phyloP scores from a whole-genome alignment of 2,113 vertebrate species.

The Callopanchax toddi region DNA sequence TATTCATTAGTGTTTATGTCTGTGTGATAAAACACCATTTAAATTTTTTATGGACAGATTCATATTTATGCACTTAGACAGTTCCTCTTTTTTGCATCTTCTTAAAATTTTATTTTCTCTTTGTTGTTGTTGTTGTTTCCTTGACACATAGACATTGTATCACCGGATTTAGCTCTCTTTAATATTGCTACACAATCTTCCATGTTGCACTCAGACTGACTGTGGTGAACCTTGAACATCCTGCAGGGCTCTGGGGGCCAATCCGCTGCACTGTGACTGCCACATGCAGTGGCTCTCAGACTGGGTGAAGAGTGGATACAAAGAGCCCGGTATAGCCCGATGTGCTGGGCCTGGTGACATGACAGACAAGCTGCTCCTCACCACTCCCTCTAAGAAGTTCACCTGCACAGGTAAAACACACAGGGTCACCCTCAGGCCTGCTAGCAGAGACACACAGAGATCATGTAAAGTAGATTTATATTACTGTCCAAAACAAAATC shows the following conservation, averaged over 20 bases:
- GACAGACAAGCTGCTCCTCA: conserved; percentile 96
- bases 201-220: not conserved
- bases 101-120: too few relatives aligned
- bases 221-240: conserved; percentile 20
- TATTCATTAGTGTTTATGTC: too few relatives aligned
- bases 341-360: conserved; percentile 95
- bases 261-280: conserved; percentile 97
- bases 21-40: too few relatives aligned
- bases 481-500: too few relatives aligned
- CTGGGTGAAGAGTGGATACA: conserved; percentile 98
- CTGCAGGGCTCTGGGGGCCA: conserved; percentile 93
- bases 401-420: conserved; percentile 89
- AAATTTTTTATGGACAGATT: too few relatives aligned
- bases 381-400: conserved; percentile 97
- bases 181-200: too few relatives aligned
- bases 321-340: conserved; percentile 96
- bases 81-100: too few relatives aligned
- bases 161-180: too few relatives aligned
- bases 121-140: too few relatives aligned
- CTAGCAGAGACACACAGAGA: not conserved
- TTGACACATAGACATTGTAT: too few relatives aligned
- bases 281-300: conserved; percentile 99
- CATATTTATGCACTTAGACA: too few relatives aligned
- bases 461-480: not conserved
- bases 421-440: not conserved